Percentiles rank a stretch among this genome's conserved stretches.
Conservation (phyloP, 2,797 vertebrate species). For the Spea hammondii region DNA sequence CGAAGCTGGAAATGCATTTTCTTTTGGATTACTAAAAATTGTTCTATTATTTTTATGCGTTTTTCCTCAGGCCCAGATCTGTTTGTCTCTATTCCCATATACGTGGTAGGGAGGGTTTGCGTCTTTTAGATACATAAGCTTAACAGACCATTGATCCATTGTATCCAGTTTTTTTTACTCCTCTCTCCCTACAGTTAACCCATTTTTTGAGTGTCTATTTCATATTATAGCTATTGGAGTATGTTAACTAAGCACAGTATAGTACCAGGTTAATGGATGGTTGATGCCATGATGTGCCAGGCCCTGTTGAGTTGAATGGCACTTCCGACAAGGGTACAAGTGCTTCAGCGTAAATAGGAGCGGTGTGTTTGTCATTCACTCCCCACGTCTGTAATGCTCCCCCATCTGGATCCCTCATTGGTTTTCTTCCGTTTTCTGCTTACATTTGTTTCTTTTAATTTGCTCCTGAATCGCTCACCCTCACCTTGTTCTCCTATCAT, state of each 20-base stretch:
- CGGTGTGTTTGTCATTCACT: background rate
- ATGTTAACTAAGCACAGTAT: background rate
- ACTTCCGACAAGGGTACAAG: background rate
- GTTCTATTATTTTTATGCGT: background rate
- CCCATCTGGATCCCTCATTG: too few relatives aligned
- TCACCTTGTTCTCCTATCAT: background rate
- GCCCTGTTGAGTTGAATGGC: background rate
- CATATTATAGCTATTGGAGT: too few relatives aligned
- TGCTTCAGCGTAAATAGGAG: constrained; percentile 2
- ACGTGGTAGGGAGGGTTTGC: too few relatives aligned
- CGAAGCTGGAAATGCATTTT: background rate
- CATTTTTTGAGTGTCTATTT: background rate
- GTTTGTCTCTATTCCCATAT: background rate
- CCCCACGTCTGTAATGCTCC: background rate
- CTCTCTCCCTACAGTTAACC: too few relatives aligned
- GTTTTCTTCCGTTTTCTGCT: too few relatives aligned
- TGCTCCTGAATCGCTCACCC: background rate
- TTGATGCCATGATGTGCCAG: background rate
- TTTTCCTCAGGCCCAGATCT: background rate
- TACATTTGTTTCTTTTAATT: background rate
- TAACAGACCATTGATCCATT: background rate
- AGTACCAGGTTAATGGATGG: background rate
- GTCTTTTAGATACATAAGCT: too few relatives aligned
- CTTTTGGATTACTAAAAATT: background rate
- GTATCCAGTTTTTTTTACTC: background rate